These are phyloP conservation scores for Cavia porcellus DNA, from an alignment of 2,113 vertebrate genomes.

Conservation along the genomic window DNA sequence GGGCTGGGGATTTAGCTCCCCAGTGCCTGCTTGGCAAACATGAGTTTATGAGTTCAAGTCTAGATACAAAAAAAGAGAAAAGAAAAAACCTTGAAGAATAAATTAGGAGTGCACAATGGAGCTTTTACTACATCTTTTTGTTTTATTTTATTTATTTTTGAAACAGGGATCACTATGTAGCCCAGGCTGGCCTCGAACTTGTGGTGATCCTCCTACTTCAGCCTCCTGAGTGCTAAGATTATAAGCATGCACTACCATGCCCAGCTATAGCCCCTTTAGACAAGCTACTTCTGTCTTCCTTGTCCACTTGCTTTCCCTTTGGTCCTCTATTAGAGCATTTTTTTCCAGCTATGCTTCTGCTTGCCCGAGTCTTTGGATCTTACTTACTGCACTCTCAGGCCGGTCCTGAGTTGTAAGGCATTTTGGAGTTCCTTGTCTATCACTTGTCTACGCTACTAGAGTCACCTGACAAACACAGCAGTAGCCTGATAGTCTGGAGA, in stretches of 20 bases:
- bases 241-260: neutral
- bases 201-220: neutral
- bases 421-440: constrained; percentile 39
- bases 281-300: neutral
- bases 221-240: neutral
- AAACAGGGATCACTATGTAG: neutral
- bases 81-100: too few species aligned
- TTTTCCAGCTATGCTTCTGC: neutral
- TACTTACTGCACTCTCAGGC: neutral
- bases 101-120: too few species aligned
- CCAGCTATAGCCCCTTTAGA: neutral
- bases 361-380: constrained; percentile 38
- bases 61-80: too few species aligned
- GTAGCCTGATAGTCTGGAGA: constrained; percentile 67
- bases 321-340: neutral
- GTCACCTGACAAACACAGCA: constrained; percentile 33
- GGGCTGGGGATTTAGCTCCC: too few species aligned
- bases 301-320: neutral
- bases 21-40: too few species aligned
- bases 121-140: neutral
- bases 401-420: constrained; percentile 37
- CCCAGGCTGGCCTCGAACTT: neutral
- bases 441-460: constrained; percentile 47
- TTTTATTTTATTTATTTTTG: neutral
- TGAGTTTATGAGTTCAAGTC: too few species aligned